These are phyloP conservation scores for Coregonus clupeaformis DNA, from an alignment of 2,113 vertebrate genomes.

Conservation along the genomic window DNA sequence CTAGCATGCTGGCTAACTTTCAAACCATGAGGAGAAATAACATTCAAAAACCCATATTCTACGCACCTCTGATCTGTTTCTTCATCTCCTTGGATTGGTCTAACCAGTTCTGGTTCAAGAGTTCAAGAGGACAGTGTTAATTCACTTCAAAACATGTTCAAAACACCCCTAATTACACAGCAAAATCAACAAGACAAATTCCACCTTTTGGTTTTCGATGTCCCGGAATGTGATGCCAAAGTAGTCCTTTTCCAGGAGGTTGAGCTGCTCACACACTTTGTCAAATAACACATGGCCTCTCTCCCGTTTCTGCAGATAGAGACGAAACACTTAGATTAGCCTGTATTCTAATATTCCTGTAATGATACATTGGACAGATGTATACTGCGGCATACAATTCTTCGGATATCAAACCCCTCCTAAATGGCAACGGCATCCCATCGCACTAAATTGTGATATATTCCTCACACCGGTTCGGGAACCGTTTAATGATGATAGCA, in stretches of 20 bases:
- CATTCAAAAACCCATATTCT: not conserved
- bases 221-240: constrained; percentile 60
- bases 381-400: too few species aligned
- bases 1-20: not conserved
- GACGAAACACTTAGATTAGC: too few species aligned
- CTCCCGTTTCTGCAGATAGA: constrained; percentile 54
- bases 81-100: constrained; percentile 96
- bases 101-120: constrained; percentile 90
- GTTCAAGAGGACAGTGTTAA: constrained; percentile 21
- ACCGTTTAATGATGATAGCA: too few species aligned
- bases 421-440: too few species aligned
- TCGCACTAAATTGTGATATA: too few species aligned
- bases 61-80: constrained; percentile 97
- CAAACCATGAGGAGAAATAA: not conserved
- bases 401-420: too few species aligned
- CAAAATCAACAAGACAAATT: not conserved
- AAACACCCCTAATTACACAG: not conserved
- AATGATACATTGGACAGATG: too few species aligned
- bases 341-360: too few species aligned
- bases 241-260: constrained; percentile 68
- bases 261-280: constrained; percentile 63
- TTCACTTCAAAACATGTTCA: not conserved
- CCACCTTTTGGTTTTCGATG: constrained; percentile 58
- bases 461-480: too few species aligned
- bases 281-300: constrained; percentile 54